Conservation (phyloP, 2,113 vertebrate species). For the Ceyx melanurus region DNA sequence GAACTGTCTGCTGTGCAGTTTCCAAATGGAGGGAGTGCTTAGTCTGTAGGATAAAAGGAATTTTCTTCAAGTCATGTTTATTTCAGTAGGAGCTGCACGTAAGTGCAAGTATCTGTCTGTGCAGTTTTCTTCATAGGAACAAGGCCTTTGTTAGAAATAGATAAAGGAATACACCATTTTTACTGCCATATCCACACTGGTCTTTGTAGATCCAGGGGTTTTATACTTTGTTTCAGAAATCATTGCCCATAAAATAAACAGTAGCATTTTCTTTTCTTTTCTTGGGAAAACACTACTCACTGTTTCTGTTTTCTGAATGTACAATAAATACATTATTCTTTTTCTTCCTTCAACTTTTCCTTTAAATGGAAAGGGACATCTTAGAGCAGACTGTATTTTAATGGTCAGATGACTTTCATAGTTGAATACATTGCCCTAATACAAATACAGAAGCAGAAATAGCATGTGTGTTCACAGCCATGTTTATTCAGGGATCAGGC, state of each 20-base stretch:
- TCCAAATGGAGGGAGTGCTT: not conserved
- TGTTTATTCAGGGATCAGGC: constrained; percentile 52
- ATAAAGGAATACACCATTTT: not conserved
- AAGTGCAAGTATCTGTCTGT: not conserved
- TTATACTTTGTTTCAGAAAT: not conserved
- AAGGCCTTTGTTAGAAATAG: not conserved
- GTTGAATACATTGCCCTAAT: not conserved
- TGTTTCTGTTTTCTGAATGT: not conserved
- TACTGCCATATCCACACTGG: not conserved
- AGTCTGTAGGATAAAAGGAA: not conserved
- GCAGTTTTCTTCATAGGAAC: not conserved
- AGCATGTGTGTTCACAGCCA: constrained; percentile 15
- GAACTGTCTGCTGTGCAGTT: not conserved
- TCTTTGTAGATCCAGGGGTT: not conserved
- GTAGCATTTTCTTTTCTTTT: not conserved
- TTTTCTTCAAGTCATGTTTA: not conserved
- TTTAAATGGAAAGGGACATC: not conserved
- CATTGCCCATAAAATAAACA: not conserved
- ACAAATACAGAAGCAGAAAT: constrained; percentile 34
- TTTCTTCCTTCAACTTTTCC: not conserved
- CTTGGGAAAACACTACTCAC: not conserved
- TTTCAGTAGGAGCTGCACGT: not conserved
- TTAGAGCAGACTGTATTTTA: not conserved
- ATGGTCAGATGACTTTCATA: not conserved
- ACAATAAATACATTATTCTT: not conserved